A percentile compares a stretch with the other conserved stretches of the same genome.
Conservation (phyloP, 1,140 invertebrate species). For the Drosophila guanche region DNA sequence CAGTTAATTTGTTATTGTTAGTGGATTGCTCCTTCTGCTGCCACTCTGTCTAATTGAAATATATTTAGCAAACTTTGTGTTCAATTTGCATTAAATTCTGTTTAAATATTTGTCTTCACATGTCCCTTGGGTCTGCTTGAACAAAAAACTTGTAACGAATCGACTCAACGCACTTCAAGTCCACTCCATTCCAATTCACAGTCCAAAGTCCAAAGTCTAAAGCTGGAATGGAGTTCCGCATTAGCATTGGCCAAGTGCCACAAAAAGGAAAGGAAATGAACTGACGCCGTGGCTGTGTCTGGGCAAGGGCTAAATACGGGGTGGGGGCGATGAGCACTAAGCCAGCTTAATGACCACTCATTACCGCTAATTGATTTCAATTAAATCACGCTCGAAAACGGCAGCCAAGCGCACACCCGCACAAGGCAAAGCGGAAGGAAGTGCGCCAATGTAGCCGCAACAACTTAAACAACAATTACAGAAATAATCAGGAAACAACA, state of each 20-base stretch:
- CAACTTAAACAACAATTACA: slow-evolving; percentile 81
- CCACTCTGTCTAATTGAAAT: slow-evolving; percentile 65
- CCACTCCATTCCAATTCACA: too few species aligned
- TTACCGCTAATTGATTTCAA: slow-evolving; percentile 84
- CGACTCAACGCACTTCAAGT: too few species aligned
- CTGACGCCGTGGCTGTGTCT: background rate
- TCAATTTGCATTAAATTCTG: slow-evolving; percentile 66
- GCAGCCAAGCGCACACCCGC: slow-evolving; percentile 12
- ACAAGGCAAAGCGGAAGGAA: slow-evolving; percentile 40
- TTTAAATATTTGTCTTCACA: slow-evolving; percentile 25
- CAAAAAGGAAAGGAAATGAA: slow-evolving; percentile 14
- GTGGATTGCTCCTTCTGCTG: slow-evolving; percentile 21
- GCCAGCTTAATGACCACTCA: slow-evolving; percentile 81
- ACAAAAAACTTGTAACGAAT: background rate
- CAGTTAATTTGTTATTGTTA: slow-evolving; percentile 78
- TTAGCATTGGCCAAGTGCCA: slow-evolving; percentile 14
- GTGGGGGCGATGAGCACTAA: slow-evolving; percentile 41
- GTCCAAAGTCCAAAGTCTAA: background rate
- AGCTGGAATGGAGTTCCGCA: slow-evolving; percentile 4
- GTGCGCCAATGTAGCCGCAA: slow-evolving; percentile 71
- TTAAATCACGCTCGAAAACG: slow-evolving; percentile 78
- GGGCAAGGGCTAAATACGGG: background rate
- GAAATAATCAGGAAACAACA: slow-evolving; percentile 75
- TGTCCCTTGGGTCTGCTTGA: slow-evolving; percentile 2
- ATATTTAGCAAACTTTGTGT: slow-evolving; percentile 65